Base-by-base conservation (phyloP, 2,888 invertebrate genomes). In the Nezara viridula region DNA sequence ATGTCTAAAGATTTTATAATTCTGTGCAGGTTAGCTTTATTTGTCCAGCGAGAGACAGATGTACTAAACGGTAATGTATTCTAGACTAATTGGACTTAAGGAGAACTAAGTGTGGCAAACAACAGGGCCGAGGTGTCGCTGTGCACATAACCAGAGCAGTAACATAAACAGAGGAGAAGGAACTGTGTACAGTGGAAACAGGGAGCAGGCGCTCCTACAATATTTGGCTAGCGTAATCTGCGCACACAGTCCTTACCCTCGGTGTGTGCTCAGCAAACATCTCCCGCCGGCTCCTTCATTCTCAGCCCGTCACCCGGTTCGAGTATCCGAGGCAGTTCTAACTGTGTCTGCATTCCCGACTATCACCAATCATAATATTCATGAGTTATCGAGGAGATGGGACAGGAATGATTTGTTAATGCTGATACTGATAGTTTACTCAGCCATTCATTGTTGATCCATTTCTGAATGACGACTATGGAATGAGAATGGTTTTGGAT, bases 181-280 rank as follows among this genome's bases (percentile, higher is more conserved):
- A 27, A 24, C 44, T 81, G 81, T 81, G 81, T 81, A 81, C 81
- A n/a, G n/a, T 81, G 81, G 44, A 40, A 81, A 81, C 81, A 81
- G 81, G 77, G 37, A 27, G 19, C 73, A 9, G 40, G 24, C 44
- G 4, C 81, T 81, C 44, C 12, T 81, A 81, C 81, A 81, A 81
- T 81, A 81, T 81, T 81, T 81, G 44, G 4, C 44, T 16, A 81
- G 44, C 44, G 81, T 81, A 81, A 81, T 81, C 81, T 81, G 2
- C 44, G 81, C 81, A 81, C 81, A 81, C 81, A 81, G 44, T n/a
- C 81, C 81, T 81, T n/a, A 44, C 81, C 77, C 44, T 37, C 1
- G 9, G 40, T 81, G 81, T 81, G 44, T 81, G 14, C 81, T 44
- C 81, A 44, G 81, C 44, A 40, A 81, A 81, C 81, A 81, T 44